Evolutionary conservation across 64 coral and sea anemone species (phyloP), one percentile per base, ranked within the genome.

Genomic region (Montipora sp.): DNA sequence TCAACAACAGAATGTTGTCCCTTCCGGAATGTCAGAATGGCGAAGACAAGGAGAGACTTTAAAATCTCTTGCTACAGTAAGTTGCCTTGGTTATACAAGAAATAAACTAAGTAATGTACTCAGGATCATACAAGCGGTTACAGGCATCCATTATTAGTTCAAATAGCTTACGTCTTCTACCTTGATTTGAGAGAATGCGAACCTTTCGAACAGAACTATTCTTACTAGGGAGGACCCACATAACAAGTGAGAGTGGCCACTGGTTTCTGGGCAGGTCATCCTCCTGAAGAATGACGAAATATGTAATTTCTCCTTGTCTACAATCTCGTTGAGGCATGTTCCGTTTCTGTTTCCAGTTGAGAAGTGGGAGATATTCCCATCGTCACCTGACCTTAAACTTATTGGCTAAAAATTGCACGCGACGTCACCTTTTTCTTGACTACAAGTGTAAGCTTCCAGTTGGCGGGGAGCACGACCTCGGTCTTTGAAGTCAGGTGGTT

Each of bases 401-500:
- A 79, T 79, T 79, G 77, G 77, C 77, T 18, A 79, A 10, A 3
- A 79, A 27, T 27, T 27, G 77, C 18, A 79, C 77, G 3, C 77
- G 45, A 4, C 50, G 0, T 0, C 21, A 79, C 16, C 77, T 47
- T 22, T 77, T 77, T 43, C 75, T 80, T 46, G 78, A 49, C 0
- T 57, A 82, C 18, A 82, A 43, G 59, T 82, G 11, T 20, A 48
- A 87, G 13, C 48, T 23, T 45, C 83, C 83, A 71, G 83, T 48
- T 87, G 83, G 83, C 11, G 66, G 66, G 67, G 7, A 50, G 60
- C 8, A 87, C 60, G 48, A 70, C 18, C 49, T 50, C 70, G 6
- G 83, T 18, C 15, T 87, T 87, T 70, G 70, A 47, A 0, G 47
- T 59, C 48, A 89, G 51, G 44, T 89, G 73, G 22, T 89, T 89